phyloP scores from a whole-genome alignment of 2,113 vertebrate genomes.

The Chloropsis hardwickii region DNA sequence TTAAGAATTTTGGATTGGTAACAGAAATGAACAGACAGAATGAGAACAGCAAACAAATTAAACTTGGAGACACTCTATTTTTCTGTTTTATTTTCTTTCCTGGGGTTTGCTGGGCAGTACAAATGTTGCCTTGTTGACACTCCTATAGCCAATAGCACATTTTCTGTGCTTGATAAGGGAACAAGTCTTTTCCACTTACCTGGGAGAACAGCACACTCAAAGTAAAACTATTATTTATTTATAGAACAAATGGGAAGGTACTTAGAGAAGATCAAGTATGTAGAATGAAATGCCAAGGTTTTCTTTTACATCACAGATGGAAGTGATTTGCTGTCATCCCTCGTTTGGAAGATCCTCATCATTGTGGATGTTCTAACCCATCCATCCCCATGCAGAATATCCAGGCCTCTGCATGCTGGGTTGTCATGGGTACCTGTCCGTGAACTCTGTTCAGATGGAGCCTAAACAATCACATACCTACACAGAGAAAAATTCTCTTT shows the following conservation, averaged over 20 bases:
- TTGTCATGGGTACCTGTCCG: slow-evolving; percentile 47
- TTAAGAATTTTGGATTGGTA: neutral
- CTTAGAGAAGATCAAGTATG: slow-evolving; percentile 4
- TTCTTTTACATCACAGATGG: slow-evolving; percentile 14
- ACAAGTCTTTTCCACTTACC: neutral
- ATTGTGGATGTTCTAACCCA: neutral
- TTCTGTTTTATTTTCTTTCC: neutral
- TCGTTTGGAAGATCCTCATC: neutral
- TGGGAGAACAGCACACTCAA: neutral
- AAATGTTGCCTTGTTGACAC: neutral
- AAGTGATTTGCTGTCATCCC: neutral
- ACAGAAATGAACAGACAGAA: neutral
- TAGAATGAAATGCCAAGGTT: slow-evolving; percentile 30
- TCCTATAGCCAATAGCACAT: neutral
- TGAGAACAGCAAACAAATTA: neutral
- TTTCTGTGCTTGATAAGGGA: neutral
- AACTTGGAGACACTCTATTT: neutral
- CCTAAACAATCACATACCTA: neutral
- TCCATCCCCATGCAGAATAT: neutral
- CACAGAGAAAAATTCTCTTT: neutral
- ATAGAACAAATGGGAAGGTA: slow-evolving; percentile 19
- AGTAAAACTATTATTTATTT: slow-evolving; percentile 26
- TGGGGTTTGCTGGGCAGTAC: neutral
- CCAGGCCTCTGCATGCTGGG: neutral
- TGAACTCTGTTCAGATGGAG: neutral